phyloP scores from a whole-genome alignment of 2,888 invertebrate genomes.

The Elysia crispata region DNA sequence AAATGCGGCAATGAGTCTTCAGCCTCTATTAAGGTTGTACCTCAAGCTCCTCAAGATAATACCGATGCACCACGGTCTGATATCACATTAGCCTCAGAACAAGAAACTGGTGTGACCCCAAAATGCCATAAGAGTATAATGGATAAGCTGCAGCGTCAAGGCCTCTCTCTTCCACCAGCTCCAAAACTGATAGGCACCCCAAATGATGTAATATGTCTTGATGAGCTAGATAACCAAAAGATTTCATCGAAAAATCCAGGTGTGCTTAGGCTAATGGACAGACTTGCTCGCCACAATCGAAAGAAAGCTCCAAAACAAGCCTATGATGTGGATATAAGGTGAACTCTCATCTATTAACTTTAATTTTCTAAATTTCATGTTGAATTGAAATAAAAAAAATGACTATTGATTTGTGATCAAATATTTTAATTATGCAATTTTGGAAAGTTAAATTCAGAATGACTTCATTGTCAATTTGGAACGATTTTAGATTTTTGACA shows the following conservation, averaged over 20 bases:
- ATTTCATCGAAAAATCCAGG: conserved; percentile 76
- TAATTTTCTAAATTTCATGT: conserved; percentile 11
- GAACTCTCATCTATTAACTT: background rate
- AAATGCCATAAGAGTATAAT: background rate
- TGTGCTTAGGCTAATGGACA: conserved; percentile 84
- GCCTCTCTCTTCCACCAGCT: conserved; percentile 56
- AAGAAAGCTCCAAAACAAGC: conserved; percentile 49
- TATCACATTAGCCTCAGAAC: background rate
- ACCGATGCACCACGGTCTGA: background rate
- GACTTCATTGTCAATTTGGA: no score
- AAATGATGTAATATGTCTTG: conserved; percentile 82
- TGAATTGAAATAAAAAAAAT: no score
- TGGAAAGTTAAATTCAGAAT: no score
- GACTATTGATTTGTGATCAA: no score
- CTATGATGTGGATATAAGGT: conserved; percentile 46
- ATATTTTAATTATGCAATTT: no score
- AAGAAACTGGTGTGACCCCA: no score
- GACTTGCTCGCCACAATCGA: conserved; percentile 85
- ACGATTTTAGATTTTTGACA: no score
- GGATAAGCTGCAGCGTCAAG: conserved; percentile 19
- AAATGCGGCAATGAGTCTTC: background rate
- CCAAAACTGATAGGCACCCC: conserved; percentile 81
- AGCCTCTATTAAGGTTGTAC: background rate
- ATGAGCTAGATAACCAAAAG: conserved; percentile 76
- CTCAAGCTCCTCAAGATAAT: background rate